A percentile compares a stretch with the other conserved stretches of the same genome.
phyloP scores from a whole-genome alignment of 2,113 vertebrate species.

The Thamnophis sirtalis region DNA sequence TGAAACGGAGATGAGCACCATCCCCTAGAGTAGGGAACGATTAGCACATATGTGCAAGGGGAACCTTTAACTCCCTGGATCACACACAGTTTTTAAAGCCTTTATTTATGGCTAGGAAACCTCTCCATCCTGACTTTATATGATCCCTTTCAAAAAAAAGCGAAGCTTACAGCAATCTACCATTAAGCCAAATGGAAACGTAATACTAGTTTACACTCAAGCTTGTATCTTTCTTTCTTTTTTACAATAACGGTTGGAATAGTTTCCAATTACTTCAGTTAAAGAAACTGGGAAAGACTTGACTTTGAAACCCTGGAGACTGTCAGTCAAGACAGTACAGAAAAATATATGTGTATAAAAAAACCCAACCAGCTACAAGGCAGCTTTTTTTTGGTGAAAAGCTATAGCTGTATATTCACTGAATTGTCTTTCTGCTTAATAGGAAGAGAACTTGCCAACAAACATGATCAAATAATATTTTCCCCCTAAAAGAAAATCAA shows the following conservation, averaged over 20 bases:
- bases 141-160: not conserved
- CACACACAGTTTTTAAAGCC: not conserved
- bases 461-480: not conserved
- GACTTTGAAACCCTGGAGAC: not conserved
- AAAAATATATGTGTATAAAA: not conserved
- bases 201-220: not conserved
- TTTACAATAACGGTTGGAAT: not conserved
- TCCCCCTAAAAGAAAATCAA: not conserved
- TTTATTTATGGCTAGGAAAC: not conserved
- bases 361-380: not conserved
- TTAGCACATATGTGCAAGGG: no score
- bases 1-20: no score
- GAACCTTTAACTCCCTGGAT: not conserved
- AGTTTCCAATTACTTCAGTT: not conserved
- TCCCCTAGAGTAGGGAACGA: no score
- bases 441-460: not conserved
- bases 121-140: not conserved
- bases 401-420: not conserved
- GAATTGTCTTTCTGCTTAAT: not conserved
- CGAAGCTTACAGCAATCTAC: not conserved
- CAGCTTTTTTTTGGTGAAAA: not conserved
- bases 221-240: not conserved
- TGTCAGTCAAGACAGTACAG: not conserved
- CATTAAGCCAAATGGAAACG: not conserved
- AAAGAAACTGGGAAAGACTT: not conserved